Evolutionary conservation across 2,888 invertebrate genomes (phyloP).

Genomic region (Choreutis nemorana): DNA sequence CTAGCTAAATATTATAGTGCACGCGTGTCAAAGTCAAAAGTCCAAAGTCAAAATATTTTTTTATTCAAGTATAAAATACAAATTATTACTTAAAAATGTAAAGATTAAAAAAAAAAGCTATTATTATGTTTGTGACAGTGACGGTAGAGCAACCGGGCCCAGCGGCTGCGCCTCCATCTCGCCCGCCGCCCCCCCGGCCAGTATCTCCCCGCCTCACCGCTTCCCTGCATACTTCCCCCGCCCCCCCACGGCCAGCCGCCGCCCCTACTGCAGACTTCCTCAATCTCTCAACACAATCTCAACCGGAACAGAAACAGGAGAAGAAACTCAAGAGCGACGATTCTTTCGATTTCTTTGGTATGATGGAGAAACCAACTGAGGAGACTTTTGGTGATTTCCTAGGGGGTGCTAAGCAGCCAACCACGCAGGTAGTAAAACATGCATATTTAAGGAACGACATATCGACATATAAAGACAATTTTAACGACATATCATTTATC

Average conservation of each 20-base stretch:
- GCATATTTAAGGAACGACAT: background rate
- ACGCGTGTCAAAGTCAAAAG: too few species aligned
- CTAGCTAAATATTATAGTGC: too few species aligned
- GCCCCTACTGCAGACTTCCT: constrained; percentile 39
- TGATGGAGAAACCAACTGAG: constrained; percentile 62
- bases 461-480: background rate
- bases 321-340: constrained; percentile 45
- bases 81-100: too few species aligned
- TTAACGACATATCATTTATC: background rate
- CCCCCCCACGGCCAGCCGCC: constrained; percentile 8
- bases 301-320: constrained; percentile 16
- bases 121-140: too few species aligned
- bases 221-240: constrained; percentile 5
- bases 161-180: constrained; percentile 21
- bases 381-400: constrained; percentile 57
- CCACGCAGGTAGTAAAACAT: background rate
- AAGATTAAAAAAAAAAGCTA: too few species aligned
- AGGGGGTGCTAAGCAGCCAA: too few species aligned
- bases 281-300: constrained; percentile 20
- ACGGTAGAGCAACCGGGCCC: constrained; percentile 35
- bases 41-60: too few species aligned
- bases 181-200: constrained; percentile 14
- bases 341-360: constrained; percentile 68
- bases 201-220: constrained; percentile 15
- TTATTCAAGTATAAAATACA: too few species aligned